Evolutionary conservation across 2,888 invertebrate species (phyloP).

Genomic region (Eumerus sabulonum): DNA sequence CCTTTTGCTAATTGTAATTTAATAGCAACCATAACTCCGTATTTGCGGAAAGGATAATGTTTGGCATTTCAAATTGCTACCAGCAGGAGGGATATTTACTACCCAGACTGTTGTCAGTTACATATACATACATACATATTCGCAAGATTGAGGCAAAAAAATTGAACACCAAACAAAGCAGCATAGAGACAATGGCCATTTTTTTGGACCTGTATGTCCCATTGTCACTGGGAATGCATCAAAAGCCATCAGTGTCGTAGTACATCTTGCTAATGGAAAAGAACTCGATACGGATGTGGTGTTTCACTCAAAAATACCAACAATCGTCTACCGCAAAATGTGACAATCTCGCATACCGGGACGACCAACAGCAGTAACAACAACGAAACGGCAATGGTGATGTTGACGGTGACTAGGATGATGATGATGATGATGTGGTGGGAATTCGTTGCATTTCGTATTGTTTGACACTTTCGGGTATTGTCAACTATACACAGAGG

Average conservation of each 20-base stretch:
- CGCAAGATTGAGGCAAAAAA: conserved; percentile 28
- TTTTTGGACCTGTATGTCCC: neutral
- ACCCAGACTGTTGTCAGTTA: conserved; percentile 24
- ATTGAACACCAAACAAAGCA: conserved; percentile 9
- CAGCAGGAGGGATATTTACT: conserved; percentile 49
- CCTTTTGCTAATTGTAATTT: conserved; percentile 68
- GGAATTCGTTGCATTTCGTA: conserved; percentile 64
- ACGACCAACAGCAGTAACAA: conserved; percentile 14
- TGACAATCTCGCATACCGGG: too few relatives aligned
- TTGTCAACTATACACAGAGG: conserved; percentile 58
- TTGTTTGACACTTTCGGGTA: conserved; percentile 65
- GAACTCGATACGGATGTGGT: neutral
- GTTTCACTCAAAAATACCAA: too few relatives aligned
- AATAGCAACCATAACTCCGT: conserved; percentile 55
- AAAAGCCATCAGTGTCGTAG: conserved; percentile 50
- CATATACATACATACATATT: neutral
- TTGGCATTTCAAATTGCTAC: conserved; percentile 44
- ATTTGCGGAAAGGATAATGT: conserved; percentile 60
- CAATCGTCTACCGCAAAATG: neutral
- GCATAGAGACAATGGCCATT: neutral
- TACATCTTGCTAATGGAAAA: conserved; percentile 17
- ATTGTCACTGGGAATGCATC: conserved; percentile 52
- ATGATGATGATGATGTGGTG: conserved; percentile 41
- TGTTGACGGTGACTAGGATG: conserved; percentile 21
- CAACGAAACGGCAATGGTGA: conserved; percentile 10